These are phyloP conservation scores for Nomada hirtipes DNA, from an alignment of 2,888 invertebrate genomes.

Conservation along the genomic window DNA sequence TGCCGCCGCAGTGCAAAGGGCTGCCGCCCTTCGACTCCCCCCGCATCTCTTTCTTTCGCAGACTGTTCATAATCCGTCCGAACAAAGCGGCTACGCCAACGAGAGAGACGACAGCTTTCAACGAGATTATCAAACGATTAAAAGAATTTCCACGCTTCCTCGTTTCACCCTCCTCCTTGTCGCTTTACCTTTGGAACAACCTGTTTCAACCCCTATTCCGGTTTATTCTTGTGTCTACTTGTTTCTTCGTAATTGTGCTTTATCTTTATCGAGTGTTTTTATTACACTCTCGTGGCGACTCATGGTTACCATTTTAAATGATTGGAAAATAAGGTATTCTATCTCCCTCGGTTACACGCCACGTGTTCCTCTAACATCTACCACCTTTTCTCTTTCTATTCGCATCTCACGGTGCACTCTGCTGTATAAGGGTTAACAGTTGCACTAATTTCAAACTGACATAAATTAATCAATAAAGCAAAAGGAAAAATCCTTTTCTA, in stretches of 20 bases:
- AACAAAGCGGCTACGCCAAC: conserved; percentile 71
- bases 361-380: conserved; percentile 5
- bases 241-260: not conserved
- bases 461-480: no score
- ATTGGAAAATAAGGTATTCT: no score
- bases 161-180: not conserved
- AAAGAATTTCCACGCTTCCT: conserved; percentile 76
- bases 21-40: conserved; percentile 44
- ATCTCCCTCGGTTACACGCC: conserved; percentile 9
- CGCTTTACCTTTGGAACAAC: not conserved
- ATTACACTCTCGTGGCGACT: no score
- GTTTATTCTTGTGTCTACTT: not conserved
- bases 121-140: conserved; percentile 83
- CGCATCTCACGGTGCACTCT: not conserved
- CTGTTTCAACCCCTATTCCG: not conserved
- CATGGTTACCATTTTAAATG: no score
- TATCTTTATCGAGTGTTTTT: no score
- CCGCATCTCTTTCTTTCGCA: conserved; percentile 50
- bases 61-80: conserved; percentile 78
- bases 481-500: no score
- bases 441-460: no score
- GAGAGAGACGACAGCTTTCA: conserved; percentile 75
- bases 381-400: not conserved
- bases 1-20: conserved; percentile 52
- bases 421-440: no score